A percentile compares a stretch with the other conserved stretches of the same genome.
These are phyloP conservation scores for Sorex maritimensis DNA, from an alignment of 2,797 vertebrate genomes.

Conservation along the genomic window DNA sequence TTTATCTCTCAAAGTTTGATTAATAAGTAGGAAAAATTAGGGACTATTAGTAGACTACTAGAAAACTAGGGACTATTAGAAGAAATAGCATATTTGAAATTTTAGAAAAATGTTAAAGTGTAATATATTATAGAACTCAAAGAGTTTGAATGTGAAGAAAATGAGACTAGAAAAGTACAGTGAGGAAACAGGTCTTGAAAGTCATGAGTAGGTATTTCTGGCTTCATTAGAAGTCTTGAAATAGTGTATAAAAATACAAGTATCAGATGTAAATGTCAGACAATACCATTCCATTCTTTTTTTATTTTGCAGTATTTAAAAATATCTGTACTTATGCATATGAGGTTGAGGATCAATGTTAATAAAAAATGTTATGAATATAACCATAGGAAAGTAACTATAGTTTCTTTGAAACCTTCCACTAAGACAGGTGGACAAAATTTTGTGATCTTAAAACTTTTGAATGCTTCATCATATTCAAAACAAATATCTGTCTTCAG, in stretches of 20 bases:
- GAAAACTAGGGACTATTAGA: neutral
- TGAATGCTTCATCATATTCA: slow-evolving; percentile 63
- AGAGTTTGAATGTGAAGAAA: neutral
- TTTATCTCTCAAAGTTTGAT: neutral
- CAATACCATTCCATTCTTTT: slow-evolving; percentile 15
- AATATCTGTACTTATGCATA: slow-evolving; percentile 34
- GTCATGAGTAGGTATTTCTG: neutral
- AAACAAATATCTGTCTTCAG: slow-evolving; percentile 57
- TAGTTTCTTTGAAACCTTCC: slow-evolving; percentile 64
- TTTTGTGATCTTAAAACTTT: slow-evolving; percentile 73
- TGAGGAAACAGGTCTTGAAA: neutral
- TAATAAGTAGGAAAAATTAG: neutral
- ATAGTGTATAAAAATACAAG: neutral
- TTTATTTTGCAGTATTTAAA: slow-evolving; percentile 47
- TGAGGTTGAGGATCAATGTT: slow-evolving; percentile 46
- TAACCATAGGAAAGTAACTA: slow-evolving; percentile 22
- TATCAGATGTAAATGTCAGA: slow-evolving; percentile 20
- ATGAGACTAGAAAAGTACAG: neutral
- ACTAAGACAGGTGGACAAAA: slow-evolving; percentile 50
- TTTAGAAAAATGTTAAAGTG: neutral
- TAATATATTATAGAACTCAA: neutral
- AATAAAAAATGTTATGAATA: slow-evolving; percentile 60
- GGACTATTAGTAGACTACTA: neutral
- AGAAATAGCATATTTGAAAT: neutral
- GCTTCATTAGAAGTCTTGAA: slow-evolving; percentile 10